Conservation (phyloP, 2,113 vertebrate genomes). For the Melanocharis versteri region DNA sequence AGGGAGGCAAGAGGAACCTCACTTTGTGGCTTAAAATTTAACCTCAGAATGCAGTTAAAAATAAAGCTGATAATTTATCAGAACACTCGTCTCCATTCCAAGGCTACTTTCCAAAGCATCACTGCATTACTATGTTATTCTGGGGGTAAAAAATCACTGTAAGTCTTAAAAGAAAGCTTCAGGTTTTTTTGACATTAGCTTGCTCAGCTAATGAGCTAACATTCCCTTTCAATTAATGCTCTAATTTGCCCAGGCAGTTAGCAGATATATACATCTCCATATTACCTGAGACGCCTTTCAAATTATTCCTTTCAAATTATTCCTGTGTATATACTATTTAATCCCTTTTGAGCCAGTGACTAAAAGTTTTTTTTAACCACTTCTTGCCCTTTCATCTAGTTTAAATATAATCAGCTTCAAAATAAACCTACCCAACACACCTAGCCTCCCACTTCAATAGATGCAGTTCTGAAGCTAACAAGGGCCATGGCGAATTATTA, state of each 20-base stretch:
- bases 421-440: not conserved
- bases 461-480: not conserved
- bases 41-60: not conserved
- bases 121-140: not conserved
- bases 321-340: not conserved
- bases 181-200: not conserved
- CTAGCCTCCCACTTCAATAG: not conserved
- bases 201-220: constrained; percentile 10
- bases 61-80: not conserved
- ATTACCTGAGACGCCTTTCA: constrained; percentile 13
- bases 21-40: not conserved
- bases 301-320: constrained; percentile 26
- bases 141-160: not conserved
- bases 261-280: not conserved
- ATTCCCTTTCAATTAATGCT: constrained; percentile 45
- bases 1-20: not conserved
- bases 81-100: not conserved
- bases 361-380: not conserved
- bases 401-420: not conserved
- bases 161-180: not conserved
- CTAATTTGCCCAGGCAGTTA: constrained; percentile 27
- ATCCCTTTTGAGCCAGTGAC: not conserved
- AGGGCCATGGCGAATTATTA: not conserved
- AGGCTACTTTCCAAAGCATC: not conserved
- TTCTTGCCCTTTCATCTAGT: constrained; percentile 7